These are phyloP conservation scores for Seira ritae DNA, from an alignment of 2,888 invertebrate genomes.

Conservation along the genomic window DNA sequence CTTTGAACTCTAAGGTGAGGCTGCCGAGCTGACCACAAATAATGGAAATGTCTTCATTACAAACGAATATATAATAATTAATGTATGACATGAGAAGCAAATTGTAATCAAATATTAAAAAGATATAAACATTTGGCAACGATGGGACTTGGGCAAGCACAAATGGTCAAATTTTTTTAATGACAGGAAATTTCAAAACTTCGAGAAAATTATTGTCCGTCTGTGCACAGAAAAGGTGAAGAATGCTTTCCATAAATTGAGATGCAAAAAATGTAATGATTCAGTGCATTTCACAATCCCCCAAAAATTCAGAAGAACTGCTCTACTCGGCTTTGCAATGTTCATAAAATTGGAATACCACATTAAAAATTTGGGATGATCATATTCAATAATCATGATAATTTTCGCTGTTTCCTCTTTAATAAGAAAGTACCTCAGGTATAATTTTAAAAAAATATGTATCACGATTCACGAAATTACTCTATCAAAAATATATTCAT, in stretches of 20 bases:
- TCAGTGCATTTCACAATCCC: neutral
- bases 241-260: neutral
- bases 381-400: slow-evolving; percentile 10
- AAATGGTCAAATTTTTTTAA: neutral
- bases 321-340: neutral
- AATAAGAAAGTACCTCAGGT: neutral
- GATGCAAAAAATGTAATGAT: neutral
- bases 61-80: no score
- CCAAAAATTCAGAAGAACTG: no score
- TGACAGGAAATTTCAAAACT: slow-evolving; percentile 52
- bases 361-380: neutral
- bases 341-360: neutral
- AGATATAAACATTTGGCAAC: neutral
- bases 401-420: neutral
- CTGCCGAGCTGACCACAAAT: no score
- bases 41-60: no score
- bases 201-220: neutral
- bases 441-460: neutral
- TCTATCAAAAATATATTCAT: no score
- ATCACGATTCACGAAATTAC: neutral
- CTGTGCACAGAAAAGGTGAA: neutral
- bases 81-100: no score
- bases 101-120: neutral
- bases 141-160: neutral
- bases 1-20: no score